These are phyloP conservation scores for Pedetes capensis DNA, from an alignment of 2,113 vertebrate genomes.

Conservation along the genomic window DNA sequence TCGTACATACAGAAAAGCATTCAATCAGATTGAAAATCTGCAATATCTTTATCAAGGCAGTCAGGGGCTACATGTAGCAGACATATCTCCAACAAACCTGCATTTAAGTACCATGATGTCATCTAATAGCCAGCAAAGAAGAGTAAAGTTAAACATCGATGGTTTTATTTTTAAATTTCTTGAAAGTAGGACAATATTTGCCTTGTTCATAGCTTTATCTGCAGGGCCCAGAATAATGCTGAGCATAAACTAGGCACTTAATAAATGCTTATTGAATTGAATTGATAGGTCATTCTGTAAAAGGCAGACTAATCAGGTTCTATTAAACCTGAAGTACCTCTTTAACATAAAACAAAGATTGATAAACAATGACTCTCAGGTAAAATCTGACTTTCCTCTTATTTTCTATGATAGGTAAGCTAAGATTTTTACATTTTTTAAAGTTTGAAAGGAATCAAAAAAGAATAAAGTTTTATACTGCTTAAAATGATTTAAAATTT, in stretches of 20 bases:
- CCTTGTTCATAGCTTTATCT: conserved; percentile 7
- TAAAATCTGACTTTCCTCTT: background rate
- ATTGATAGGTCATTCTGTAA: background rate
- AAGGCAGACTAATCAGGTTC: background rate
- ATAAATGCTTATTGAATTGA: background rate
- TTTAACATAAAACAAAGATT: background rate
- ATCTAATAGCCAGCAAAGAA: background rate
- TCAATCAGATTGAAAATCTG: background rate
- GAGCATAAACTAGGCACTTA: background rate
- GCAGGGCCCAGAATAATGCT: background rate
- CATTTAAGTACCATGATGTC: background rate
- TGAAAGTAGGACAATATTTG: conserved; percentile 23
- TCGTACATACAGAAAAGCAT: background rate
- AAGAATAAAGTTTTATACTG: background rate
- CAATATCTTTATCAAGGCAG: background rate
- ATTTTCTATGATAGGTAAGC: background rate
- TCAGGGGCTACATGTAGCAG: background rate
- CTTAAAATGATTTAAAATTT: conserved; percentile 28
- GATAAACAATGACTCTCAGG: background rate
- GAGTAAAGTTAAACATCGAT: background rate
- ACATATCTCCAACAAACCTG: background rate
- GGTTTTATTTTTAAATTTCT: conserved; percentile 8
- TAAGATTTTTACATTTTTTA: conserved; percentile 14
- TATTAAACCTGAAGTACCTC: background rate
- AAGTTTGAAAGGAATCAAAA: background rate